Conservation (phyloP, 2,113 vertebrate genomes). For the Holacanthus passer region DNA sequence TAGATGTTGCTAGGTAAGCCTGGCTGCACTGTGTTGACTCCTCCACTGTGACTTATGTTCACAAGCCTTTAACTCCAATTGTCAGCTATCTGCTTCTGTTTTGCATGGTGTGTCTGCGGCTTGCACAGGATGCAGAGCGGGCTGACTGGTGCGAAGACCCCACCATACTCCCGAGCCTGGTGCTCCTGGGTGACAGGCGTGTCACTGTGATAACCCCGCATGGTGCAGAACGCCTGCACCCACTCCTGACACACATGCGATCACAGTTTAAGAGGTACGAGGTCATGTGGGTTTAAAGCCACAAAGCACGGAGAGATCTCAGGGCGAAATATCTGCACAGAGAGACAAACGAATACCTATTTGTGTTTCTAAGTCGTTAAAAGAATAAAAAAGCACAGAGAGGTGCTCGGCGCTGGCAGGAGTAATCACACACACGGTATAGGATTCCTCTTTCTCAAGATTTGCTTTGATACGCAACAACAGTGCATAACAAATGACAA, state of each 20-base stretch:
- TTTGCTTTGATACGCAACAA: constrained; percentile 75
- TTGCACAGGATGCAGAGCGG: constrained; percentile 43
- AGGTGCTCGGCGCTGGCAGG: constrained; percentile 48
- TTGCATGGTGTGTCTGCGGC: constrained; percentile 68
- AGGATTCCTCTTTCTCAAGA: constrained; percentile 60
- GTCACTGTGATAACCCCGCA: constrained; percentile 79
- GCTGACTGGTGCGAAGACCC: constrained; percentile 70
- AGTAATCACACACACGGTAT: constrained; percentile 38
- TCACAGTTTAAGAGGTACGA: constrained; percentile 58
- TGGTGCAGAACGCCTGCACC: constrained; percentile 47
- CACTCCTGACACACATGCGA: constrained; percentile 64
- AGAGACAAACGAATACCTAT: constrained; percentile 54
- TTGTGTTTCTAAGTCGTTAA: constrained; percentile 51
- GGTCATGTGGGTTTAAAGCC: constrained; percentile 61
- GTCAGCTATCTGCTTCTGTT: constrained; percentile 82
- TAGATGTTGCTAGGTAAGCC: constrained; percentile 51
- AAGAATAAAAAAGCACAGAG: constrained; percentile 17
- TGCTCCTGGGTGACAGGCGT: constrained; percentile 77
- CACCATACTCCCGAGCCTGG: constrained; percentile 56
- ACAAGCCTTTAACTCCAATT: constrained; percentile 78
- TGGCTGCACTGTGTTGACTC: constrained; percentile 62
- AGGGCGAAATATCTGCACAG: constrained; percentile 34
- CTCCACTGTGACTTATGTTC: constrained; percentile 60
- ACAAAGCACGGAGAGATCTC: constrained; percentile 29
- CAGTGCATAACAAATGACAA: constrained; percentile 64